Base-by-base conservation (phyloP, 2,113 vertebrate species). In the Spheniscus mendiculus region DNA sequence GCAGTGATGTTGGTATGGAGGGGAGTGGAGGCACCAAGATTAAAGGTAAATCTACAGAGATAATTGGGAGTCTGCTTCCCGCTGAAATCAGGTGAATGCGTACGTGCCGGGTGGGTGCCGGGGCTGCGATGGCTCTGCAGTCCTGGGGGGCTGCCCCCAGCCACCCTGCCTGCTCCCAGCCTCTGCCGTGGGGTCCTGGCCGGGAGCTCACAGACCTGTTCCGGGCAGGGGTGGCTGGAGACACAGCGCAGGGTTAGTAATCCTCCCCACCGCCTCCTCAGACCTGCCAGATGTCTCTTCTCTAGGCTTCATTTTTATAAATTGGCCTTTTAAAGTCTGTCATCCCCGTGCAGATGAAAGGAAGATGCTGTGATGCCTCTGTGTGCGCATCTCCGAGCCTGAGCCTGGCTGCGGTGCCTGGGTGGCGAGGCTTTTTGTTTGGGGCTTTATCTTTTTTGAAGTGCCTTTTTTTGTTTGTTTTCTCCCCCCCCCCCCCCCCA, bases 281-380 rank as follows among this genome's bases (percentile, higher is more conserved):
- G 88, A 70, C 95, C 96, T 94, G 95, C 89, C 92, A 91, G 78
- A 82, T 85, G 61, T 85, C 88, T 93, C 62, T 96, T 63, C 78
- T 90, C 58, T 50, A 94, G 92, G 61, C 89, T 95, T 94, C 78
- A 21, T 70, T 87, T 93, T 87, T 93, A 69, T 89, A 89, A 96
- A 84, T 94, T 95, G 95, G 93, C 92, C 92, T 96, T 94, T 96
- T 93, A 94, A 95, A 91, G 81, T 44, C 92, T 97, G 93, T 93
- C 93, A 92, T 82, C 92, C 92, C 91, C 11, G 2, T 71, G 71
- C 79, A 84, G 90, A 95, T 97, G 91, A 97, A 96, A 97, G 83
- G 91, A 38, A 72, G 88, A 66, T 66, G 90, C 69, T 74, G 94
- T 11, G 83, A 82, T 81, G 65, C 65, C 44, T 84, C 87, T 79